Conservation (phyloP, 2,888 invertebrate genomes). For the Thymelicus lineola region DNA sequence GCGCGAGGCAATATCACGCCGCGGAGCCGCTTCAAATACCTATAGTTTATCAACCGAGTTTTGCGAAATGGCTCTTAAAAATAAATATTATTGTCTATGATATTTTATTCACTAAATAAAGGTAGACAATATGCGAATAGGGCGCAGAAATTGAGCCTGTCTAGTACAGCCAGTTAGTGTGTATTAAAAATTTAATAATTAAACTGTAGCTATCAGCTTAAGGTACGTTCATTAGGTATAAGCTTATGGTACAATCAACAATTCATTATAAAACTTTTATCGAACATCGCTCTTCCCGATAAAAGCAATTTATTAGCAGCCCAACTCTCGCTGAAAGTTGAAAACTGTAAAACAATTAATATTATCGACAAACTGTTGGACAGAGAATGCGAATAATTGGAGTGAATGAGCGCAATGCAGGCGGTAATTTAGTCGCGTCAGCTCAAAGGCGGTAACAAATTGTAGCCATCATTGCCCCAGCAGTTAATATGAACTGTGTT, state of each 20-base stretch:
- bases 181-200: too few species aligned
- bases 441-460: conserved; percentile 61
- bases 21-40: too few species aligned
- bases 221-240: too few species aligned
- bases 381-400: conserved; percentile 49
- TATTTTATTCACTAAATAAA: too few species aligned
- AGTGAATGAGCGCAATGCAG: conserved; percentile 57
- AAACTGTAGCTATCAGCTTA: too few species aligned
- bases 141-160: too few species aligned
- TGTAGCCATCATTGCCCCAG: conserved; percentile 61
- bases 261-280: neutral
- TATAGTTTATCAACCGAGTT: too few species aligned
- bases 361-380: conserved; percentile 38
- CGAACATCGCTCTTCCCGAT: conserved; percentile 25
- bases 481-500: conserved; percentile 63
- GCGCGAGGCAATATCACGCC: too few species aligned
- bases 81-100: too few species aligned
- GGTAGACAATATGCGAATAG: too few species aligned
- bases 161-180: too few species aligned
- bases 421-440: conserved; percentile 55
- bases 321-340: conserved; percentile 28
- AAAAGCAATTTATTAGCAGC: conserved; percentile 30
- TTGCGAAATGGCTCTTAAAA: too few species aligned
- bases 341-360: conserved; percentile 36
- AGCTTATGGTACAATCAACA: neutral